Base-by-base conservation (phyloP, 2,888 invertebrate genomes). In the Polydrusus cervinus region DNA sequence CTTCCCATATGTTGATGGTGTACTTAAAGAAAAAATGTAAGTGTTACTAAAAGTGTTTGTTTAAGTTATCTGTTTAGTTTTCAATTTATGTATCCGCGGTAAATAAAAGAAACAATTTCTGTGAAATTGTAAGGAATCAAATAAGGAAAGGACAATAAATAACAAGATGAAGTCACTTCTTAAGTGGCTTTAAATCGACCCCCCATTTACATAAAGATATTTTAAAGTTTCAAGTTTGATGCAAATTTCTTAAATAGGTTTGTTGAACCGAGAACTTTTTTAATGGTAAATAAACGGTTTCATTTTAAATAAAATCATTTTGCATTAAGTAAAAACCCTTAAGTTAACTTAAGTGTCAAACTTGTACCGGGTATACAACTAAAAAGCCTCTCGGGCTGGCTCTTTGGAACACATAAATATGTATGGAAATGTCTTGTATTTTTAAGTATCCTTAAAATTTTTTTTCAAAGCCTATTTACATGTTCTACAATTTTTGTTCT, bases 161-260 rank as follows among this genome's bases (percentile, higher is more conserved):
- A n/a, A 20, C 10, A 16, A 68, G 43, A 70, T 61, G 34, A 70
- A 70, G 62, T 49, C 51, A 49, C 51, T 25, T 45, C 45, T 49
- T 60, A 73, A 64, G 64, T 64, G 53, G 64, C 43, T 45, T 38
- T 38, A n/a, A 57, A 64, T 57, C 61, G 61, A 16, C 14, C 16
- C n/a, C 13, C 49, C 51, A 47, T 47, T 47, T 64, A 20, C 47
- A 64, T 65, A 18, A 65, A 38, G 51, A 51, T 34, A 49, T 55
- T 40, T 67, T 40, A 55, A 55, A 11, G 65, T 51, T 51, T 20
- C 43, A 47, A 65, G 43, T 34, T 51, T 16, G 11, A 66, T 65
- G 70, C 74, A 43, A 60, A 74, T 70, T 70, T 57, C n/a, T 49
- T 20, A 38, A 66, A 74, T 70, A 74, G 74, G 74, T 70, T 70